A percentile compares a stretch with the other conserved stretches of the same genome.
Conservation (phyloP, 2,113 vertebrate species). For the Rutilus rutilus region DNA sequence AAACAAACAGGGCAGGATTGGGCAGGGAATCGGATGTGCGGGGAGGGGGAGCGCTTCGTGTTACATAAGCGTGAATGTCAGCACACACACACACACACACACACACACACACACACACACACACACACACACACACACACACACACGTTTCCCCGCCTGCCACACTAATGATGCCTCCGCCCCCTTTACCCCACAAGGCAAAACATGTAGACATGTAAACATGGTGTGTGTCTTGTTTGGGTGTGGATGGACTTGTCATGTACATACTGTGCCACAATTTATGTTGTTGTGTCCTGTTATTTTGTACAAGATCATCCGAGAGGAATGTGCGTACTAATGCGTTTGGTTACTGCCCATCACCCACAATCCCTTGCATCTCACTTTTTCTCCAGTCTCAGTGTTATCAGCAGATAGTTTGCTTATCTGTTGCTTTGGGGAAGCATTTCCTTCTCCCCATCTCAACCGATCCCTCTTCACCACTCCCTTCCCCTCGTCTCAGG, state of each 20-base stretch:
- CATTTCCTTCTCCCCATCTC: slow-evolving; percentile 54
- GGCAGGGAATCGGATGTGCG: slow-evolving; percentile 54
- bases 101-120: not conserved
- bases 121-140: not conserved
- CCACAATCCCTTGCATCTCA: not conserved
- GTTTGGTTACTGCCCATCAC: not conserved
- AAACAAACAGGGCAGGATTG: slow-evolving; percentile 72
- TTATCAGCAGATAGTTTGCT: slow-evolving; percentile 30
- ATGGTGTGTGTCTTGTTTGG: not conserved
- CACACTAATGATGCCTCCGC: not conserved
- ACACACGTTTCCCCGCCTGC: not conserved
- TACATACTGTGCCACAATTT: not conserved
- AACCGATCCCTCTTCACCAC: slow-evolving; percentile 39
- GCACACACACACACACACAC: slow-evolving; percentile 2
- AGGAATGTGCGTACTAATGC: slow-evolving; percentile 7
- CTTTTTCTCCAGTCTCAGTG: not conserved
- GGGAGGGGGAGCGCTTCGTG: slow-evolving; percentile 13
- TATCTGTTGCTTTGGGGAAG: slow-evolving; percentile 52
- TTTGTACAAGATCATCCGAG: not conserved
- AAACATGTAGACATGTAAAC: slow-evolving; percentile 20
- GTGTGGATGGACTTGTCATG: not conserved
- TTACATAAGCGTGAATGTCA: slow-evolving; percentile 69
- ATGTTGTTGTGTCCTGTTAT: slow-evolving; percentile 14
- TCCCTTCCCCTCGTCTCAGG: slow-evolving; percentile 44
- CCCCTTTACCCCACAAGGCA: not conserved